Percentiles rank a stretch among this genome's conserved stretches.
Evolutionary conservation across 1,140 invertebrate species (phyloP).

Genomic region (Heterodera schachtii): DNA sequence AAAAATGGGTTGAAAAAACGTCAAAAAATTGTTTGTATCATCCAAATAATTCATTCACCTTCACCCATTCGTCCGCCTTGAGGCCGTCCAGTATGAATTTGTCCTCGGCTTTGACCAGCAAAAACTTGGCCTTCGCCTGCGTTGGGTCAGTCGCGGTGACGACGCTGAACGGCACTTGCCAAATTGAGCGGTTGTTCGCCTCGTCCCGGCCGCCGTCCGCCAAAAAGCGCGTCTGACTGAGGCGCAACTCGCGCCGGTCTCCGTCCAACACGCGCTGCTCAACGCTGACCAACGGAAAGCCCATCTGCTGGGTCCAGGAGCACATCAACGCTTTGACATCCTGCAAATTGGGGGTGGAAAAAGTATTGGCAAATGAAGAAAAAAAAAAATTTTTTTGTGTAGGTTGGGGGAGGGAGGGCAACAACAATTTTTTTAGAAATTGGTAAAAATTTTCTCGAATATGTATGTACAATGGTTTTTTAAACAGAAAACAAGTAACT

Average conservation of each 20-base stretch:
- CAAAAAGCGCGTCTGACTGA: constrained; percentile 47
- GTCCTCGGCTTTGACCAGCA: constrained; percentile 72
- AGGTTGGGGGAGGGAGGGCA: too few relatives aligned
- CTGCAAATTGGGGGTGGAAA: constrained; percentile 34
- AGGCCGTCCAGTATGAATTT: constrained; percentile 74
- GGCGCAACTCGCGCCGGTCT: constrained; percentile 32
- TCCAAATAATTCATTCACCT: constrained; percentile 69
- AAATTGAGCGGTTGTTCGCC: constrained; percentile 15
- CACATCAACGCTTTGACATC: constrained; percentile 88
- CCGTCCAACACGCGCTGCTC: constrained; percentile 20
- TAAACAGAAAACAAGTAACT: too few relatives aligned
- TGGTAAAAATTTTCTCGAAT: too few relatives aligned
- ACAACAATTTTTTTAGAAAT: too few relatives aligned
- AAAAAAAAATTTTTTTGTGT: too few relatives aligned
- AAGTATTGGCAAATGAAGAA: too few relatives aligned
- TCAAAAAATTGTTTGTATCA: too few relatives aligned
- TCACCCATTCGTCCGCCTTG: constrained; percentile 79
- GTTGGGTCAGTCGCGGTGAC: constrained; percentile 75
- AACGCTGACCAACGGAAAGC: constrained; percentile 76
- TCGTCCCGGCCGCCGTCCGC: constrained; percentile 51
- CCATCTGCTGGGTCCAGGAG: constrained; percentile 90
- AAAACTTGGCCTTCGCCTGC: constrained; percentile 70
- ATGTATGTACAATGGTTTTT: too few relatives aligned
- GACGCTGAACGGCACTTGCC: constrained; percentile 79
- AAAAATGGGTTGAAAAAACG: too few relatives aligned